Conservation (phyloP, 2,113 vertebrate genomes). For the Naja naja region DNA sequence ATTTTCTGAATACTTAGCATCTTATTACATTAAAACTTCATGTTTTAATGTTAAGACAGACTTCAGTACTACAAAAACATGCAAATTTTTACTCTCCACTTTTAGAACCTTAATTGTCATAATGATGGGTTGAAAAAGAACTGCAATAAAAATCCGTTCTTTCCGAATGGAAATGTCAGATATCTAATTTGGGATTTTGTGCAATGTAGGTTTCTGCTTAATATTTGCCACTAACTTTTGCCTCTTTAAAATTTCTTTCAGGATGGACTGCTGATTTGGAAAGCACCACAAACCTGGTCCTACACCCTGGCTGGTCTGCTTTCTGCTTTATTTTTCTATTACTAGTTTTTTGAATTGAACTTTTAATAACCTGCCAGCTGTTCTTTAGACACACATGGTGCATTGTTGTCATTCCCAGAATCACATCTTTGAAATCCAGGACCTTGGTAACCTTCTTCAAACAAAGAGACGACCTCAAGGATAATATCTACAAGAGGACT, state of each 20-base stretch:
- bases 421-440: constrained; percentile 80
- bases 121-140: not conserved
- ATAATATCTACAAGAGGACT: constrained; percentile 59
- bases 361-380: constrained; percentile 90
- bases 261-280: constrained; percentile 82
- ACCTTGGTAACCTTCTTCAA: constrained; percentile 76
- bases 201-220: not conserved
- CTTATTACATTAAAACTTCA: constrained; percentile 1
- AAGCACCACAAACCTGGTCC: constrained; percentile 73
- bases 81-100: constrained; percentile 15
- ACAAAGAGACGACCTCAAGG: constrained; percentile 70
- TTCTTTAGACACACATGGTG: constrained; percentile 95
- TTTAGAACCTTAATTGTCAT: not conserved
- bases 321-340: constrained; percentile 72
- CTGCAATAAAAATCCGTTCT: not conserved
- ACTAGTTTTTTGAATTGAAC: constrained; percentile 82
- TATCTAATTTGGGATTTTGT: not conserved
- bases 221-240: constrained; percentile 56
- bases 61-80: not conserved
- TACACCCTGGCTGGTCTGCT: constrained; percentile 60
- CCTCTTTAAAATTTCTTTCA: constrained; percentile 65
- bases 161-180: not conserved
- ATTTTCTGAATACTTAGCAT: constrained; percentile 6
- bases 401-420: constrained; percentile 94
- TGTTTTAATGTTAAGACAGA: not conserved